A percentile compares a stretch with the other conserved stretches of the same genome.
Evolutionary conservation across 2,113 vertebrate genomes (phyloP).

Genomic region (Mionectes macconnelli): DNA sequence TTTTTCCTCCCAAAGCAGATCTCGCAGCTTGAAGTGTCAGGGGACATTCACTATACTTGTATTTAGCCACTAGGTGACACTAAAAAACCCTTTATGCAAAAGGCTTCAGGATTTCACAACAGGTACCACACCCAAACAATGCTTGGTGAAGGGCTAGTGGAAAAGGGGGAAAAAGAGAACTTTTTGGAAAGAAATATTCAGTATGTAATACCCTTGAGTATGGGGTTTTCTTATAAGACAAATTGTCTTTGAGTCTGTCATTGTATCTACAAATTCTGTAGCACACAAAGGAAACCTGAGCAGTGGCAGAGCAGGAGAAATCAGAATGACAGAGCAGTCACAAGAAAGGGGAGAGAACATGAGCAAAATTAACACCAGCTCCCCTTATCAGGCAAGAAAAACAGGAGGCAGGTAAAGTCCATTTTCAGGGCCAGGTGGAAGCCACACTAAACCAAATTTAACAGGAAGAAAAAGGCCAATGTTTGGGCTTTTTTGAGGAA

Average conservation of each 20-base stretch:
- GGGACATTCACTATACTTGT: background rate
- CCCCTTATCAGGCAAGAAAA: background rate
- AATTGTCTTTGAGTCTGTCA: background rate
- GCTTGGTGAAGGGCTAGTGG: background rate
- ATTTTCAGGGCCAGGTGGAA: background rate
- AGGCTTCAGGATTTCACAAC: background rate
- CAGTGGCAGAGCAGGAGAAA: background rate
- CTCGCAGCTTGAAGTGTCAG: background rate
- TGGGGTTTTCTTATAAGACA: background rate
- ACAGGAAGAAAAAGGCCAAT: background rate
- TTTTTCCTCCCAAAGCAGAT: background rate
- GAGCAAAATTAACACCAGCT: background rate
- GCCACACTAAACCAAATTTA: background rate
- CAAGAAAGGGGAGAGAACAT: background rate
- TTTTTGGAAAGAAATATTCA: background rate
- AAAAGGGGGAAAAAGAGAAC: background rate
- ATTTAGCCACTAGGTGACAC: conserved; percentile 51
- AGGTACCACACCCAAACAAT: background rate
- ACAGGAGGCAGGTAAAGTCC: background rate
- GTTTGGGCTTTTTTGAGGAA: background rate
- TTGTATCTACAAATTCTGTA: background rate
- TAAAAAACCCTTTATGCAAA: conserved; percentile 8
- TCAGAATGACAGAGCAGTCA: background rate
- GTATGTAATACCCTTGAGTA: background rate
- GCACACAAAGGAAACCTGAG: background rate